Base-by-base conservation (phyloP, 1,140 invertebrate species). In the Euglossa dilemma region DNA sequence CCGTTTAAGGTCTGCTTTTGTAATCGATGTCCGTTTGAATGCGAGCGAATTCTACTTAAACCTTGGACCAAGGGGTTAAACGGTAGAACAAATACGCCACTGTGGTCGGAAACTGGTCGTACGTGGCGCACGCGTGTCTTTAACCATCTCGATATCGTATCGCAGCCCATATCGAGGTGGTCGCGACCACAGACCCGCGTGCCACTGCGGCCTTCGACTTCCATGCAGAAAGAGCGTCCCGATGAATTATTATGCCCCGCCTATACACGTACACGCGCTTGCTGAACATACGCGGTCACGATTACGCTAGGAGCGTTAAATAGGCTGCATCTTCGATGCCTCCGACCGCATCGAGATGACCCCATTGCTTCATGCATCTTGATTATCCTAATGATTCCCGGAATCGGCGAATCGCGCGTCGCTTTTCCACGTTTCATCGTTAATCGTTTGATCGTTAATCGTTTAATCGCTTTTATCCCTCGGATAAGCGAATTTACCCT, bases 101-200 rank as follows among this genome's bases (percentile, higher is more conserved):
- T 80, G 83, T 14, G 64, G 87, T 87, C 82, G 67, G 74, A 69
- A 90, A 81, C 77, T 67, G 75, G 76, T 84, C 80, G 77, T 80
- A 78, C 74, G 78, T 90, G 75, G 75, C 77, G 69, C 77, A 85
- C 83, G 85, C 83, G 77, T 86, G 86, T 88, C 83, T 87, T 85
- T 85, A 88, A 76, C 76, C 86, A 88, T 88, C 84, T 88, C 71
- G 80, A 89, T 89, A 89, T 88, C 87, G 61, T 88, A 88, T 85
- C 86, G 71, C 71, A 79, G 67, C 54, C 79, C 75, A 80, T 85
- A 88, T 88, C 84, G 86, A 89, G 80, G 80, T 88, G 84, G 76
- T 63, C 83, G 78, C 52, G 74, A 87, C 75, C 86, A 69, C 86
- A 88, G 79, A 63, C 74, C 75, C 86, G 86, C 85, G 85, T 87